A percentile compares a stretch with the other conserved stretches of the same genome.
phyloP scores from a whole-genome alignment of 2,797 vertebrate genomes.

The Hippopotamyrus pictus region DNA sequence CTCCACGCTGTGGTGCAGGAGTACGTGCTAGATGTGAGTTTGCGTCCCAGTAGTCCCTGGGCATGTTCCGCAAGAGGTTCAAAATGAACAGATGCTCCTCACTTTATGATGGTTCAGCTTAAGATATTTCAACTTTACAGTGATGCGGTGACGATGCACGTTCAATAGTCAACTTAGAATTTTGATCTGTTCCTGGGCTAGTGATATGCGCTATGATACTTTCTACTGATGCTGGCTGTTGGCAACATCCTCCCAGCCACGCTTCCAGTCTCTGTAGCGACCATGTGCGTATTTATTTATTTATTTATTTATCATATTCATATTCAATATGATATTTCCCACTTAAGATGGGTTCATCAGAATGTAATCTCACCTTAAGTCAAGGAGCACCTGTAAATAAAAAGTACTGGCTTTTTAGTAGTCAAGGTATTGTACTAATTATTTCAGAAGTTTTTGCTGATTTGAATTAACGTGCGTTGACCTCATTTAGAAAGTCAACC shows the following conservation, averaged over 20 bases:
- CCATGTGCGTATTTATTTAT: neutral
- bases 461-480: neutral
- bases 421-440: neutral
- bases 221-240: neutral
- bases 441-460: neutral
- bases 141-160: neutral
- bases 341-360: neutral
- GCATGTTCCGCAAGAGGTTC: neutral
- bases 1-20: conserved; percentile 94
- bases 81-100: neutral
- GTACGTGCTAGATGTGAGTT: conserved; percentile 92
- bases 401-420: neutral
- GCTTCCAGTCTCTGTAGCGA: neutral
- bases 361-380: neutral
- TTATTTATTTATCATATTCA: neutral
- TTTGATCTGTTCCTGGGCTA: neutral
- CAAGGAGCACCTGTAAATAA: neutral
- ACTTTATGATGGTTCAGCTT: neutral
- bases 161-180: neutral
- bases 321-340: neutral
- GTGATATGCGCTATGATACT: neutral
- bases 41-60: neutral
- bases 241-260: neutral
- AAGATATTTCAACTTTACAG: neutral
- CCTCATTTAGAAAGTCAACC: conserved; percentile 83